These are phyloP conservation scores for Eumacrocentrus americanus DNA, from an alignment of 2,888 invertebrate species.

Conservation along the genomic window DNA sequence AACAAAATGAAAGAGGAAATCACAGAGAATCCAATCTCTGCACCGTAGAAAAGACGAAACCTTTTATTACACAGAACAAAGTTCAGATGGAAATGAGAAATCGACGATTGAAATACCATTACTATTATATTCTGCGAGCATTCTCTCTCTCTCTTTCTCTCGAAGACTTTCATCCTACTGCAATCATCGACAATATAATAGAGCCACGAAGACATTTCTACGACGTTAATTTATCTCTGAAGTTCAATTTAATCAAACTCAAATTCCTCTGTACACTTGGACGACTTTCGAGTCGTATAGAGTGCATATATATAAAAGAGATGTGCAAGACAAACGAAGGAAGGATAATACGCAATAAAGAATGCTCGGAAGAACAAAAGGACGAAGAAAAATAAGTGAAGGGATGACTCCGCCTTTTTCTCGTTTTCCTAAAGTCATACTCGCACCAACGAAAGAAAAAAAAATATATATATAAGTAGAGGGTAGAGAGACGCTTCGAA, in stretches of 20 bases:
- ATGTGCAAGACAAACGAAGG: neutral
- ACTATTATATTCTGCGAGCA: too few relatives aligned
- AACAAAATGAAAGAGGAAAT: too few relatives aligned
- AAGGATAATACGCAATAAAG: neutral
- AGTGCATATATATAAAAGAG: neutral
- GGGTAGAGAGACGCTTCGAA: slow-evolving; percentile 10
- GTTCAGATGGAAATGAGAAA: neutral
- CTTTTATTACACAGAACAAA: too few relatives aligned
- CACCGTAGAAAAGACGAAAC: neutral
- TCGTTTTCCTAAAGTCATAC: too few relatives aligned
- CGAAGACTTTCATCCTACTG: neutral
- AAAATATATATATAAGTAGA: neutral
- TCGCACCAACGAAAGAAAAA: neutral
- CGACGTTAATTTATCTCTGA: slow-evolving; percentile 13
- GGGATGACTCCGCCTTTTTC: slow-evolving; percentile 23
- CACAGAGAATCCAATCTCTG: neutral
- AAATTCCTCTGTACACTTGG: slow-evolving; percentile 9
- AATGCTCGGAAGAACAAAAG: slow-evolving; percentile 1
- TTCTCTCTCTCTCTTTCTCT: too few relatives aligned
- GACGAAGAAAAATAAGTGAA: slow-evolving; percentile 18
- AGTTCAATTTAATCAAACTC: slow-evolving; percentile 22
- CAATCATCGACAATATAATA: neutral
- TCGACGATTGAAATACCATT: neutral
- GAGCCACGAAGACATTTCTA: neutral
- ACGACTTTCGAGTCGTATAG: slow-evolving; percentile 5